These are phyloP conservation scores for Epirrita christyi DNA, from an alignment of 2,888 invertebrate species.

Conservation along the genomic window DNA sequence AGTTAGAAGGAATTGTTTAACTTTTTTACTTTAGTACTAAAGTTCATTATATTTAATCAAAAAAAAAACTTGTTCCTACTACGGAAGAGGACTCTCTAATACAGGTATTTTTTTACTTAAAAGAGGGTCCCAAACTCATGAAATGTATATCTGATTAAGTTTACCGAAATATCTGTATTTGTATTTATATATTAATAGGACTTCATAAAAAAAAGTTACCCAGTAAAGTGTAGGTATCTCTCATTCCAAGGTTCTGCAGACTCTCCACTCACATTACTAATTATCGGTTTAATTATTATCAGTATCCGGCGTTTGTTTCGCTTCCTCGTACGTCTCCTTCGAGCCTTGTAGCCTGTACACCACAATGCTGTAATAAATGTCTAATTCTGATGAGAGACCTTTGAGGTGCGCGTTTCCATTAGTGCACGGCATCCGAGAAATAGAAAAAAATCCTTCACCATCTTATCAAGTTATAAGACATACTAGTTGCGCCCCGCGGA, in stretches of 20 bases:
- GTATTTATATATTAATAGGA: no score
- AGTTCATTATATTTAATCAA: no score
- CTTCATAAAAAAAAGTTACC: neutral
- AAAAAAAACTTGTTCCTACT: no score
- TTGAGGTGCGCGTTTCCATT: conserved; percentile 50
- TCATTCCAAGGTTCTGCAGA: conserved; percentile 26
- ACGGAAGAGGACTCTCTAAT: no score
- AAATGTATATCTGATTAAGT: no score
- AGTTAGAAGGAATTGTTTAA: no score
- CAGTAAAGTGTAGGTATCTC: neutral
- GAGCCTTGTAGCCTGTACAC: conserved; percentile 70
- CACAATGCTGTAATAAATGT: conserved; percentile 80
- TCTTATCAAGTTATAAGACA: no score
- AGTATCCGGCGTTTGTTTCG: conserved; percentile 78
- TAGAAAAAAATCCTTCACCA: neutral
- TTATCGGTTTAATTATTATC: conserved; percentile 75
- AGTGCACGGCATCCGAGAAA: conserved; percentile 24
- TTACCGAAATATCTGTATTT: no score
- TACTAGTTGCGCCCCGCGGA: no score
- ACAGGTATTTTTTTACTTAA: no score
- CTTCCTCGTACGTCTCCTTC: conserved; percentile 65
- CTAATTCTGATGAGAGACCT: conserved; percentile 71
- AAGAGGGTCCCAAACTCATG: no score
- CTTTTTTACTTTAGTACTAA: no score
- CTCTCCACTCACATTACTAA: conserved; percentile 47